Percentiles rank a stretch among this genome's conserved stretches.
These are phyloP conservation scores for Ceramica pisi DNA, from an alignment of 2,888 invertebrate species.

Conservation along the genomic window DNA sequence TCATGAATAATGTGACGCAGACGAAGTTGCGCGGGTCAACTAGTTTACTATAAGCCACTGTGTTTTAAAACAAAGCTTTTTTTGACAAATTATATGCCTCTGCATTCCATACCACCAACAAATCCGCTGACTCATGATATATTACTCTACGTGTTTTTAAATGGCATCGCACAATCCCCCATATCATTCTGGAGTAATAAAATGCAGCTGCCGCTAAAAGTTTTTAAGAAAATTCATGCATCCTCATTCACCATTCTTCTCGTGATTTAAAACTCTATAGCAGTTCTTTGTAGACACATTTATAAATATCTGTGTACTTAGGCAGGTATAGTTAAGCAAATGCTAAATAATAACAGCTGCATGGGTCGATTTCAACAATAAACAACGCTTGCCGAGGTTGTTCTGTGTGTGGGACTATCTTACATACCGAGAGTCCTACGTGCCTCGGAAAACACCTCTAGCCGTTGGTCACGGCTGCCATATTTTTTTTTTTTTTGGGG, in stretches of 20 bases:
- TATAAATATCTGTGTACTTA: background rate
- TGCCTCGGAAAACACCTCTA: too few relatives aligned
- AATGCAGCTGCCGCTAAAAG: conserved; percentile 36
- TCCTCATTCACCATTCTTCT: conserved; percentile 25
- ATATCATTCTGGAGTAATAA: conserved; percentile 32
- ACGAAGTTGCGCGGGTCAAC: too few relatives aligned
- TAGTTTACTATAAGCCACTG: too few relatives aligned
- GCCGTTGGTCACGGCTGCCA: too few relatives aligned
- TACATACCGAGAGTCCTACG: too few relatives aligned
- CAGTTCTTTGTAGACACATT: background rate
- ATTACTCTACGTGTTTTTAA: conserved; percentile 14
- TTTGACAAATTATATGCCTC: background rate
- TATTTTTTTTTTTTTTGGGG: too few relatives aligned
- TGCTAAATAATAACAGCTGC: too few relatives aligned
- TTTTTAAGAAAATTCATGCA: conserved; percentile 43
- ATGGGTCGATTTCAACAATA: too few relatives aligned
- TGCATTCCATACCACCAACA: background rate
- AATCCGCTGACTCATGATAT: background rate
- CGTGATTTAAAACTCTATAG: conserved; percentile 4
- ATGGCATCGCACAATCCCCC: conserved; percentile 20
- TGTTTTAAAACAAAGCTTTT: background rate
- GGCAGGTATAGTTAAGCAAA: too few relatives aligned
- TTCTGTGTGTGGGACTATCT: too few relatives aligned
- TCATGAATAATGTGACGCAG: too few relatives aligned
- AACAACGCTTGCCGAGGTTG: too few relatives aligned